Conservation (phyloP, 2,797 vertebrate species). For the Apogon hyalosoma region DNA sequence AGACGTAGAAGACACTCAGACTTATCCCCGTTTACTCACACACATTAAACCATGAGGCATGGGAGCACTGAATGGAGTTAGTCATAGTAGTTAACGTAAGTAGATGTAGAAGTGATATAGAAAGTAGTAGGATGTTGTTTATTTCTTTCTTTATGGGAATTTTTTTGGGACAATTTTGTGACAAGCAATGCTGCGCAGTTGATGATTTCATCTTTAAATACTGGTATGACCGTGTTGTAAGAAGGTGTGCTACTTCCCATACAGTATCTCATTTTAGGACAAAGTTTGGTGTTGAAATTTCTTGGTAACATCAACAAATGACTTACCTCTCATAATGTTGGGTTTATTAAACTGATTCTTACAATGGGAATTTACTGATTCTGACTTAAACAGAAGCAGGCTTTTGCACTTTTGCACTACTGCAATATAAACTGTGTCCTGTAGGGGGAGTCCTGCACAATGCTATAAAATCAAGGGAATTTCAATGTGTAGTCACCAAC, state of each 20-base stretch:
- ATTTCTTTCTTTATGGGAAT: neutral
- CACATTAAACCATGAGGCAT: conserved; percentile 19
- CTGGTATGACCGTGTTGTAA: neutral
- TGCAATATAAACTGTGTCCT: conserved; percentile 57
- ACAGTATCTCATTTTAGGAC: neutral
- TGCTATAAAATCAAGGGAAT: conserved; percentile 39
- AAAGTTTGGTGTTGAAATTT: neutral
- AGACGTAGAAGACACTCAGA: conserved; percentile 67
- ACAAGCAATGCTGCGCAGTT: neutral
- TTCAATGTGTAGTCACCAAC: neutral
- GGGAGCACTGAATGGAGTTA: neutral
- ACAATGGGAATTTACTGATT: neutral
- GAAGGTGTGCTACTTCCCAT: neutral
- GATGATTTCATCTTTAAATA: neutral
- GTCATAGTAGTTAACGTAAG: neutral
- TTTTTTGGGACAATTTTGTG: neutral
- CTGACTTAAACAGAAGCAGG: neutral
- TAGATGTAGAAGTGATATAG: neutral
- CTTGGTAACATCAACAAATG: neutral
- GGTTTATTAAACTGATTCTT: neutral
- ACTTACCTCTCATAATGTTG: neutral
- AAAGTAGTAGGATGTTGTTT: neutral
- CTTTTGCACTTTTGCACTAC: neutral
- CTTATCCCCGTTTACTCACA: conserved; percentile 56
- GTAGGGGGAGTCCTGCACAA: conserved; percentile 78